Base-by-base conservation (phyloP, 2,888 invertebrate species). In the Dendrolimus pini region DNA sequence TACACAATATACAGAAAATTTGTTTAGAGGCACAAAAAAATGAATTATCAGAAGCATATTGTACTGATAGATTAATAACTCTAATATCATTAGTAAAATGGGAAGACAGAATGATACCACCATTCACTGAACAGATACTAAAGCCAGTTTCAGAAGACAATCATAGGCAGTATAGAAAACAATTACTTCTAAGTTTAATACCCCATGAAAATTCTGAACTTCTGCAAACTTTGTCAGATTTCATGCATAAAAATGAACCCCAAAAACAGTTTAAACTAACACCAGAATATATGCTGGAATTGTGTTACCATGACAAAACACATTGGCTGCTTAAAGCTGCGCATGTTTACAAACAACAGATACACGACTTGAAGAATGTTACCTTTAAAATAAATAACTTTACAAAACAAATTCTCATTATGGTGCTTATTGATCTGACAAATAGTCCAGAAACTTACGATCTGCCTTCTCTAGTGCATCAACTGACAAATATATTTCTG, bases 291-390 rank as follows among this genome's bases (percentile, higher is more conserved):
- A 91, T 91, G 90, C 74, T 91, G 1, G 89, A 91, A 66, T 69
- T 91, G n/a, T 89, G 89, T 62, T 91, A 91, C 65, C 83, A 85
- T 63, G 85, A 89, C 58, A 87, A 87, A 59, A 83, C 80, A 10
- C 91, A 91, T 63, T 91, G 91, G 91, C 70, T 91, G 13, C 66
- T 90, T 41, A 89, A 91, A 77, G 90, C 90, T 54, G 85, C 85
- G 7, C 79, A 88, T 66, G 82, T 90, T 42, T 86, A 87, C 63
- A 85, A 87, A 67, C 76, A 85, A 55, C 87, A 90, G 61, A 70
- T 90, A 1, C 83, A 86, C 67, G 87, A 89, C 59, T 83, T 88
- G 78, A 89, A 88, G 65, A 89, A 79, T 75, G 85, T 86, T 1
- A 86, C 85, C 62, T 91, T 87, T 63, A 89, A 89, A 73, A 90